phyloP scores from a whole-genome alignment of 2,888 invertebrate genomes.

The Elmis aenea region DNA sequence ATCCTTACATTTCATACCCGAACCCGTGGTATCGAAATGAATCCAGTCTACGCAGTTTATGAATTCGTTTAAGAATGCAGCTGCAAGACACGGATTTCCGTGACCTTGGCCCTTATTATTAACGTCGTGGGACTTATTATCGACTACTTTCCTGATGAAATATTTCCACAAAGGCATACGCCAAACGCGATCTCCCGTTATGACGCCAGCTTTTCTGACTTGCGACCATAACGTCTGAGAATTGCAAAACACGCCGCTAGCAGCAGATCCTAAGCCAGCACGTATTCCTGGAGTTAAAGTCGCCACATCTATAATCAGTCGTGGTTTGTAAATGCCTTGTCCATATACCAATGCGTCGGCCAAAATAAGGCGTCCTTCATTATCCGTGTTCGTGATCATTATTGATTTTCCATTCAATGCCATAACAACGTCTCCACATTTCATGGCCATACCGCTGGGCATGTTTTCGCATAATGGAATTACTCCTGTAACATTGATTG shows the following conservation, averaged over 20 bases:
- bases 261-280: conserved; percentile 51
- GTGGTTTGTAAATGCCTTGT: conserved; percentile 52
- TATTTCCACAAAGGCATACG: conserved; percentile 56
- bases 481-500: conserved; percentile 50
- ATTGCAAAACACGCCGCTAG: conserved; percentile 54
- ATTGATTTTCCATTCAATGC: conserved; percentile 57
- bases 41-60: conserved; percentile 54
- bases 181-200: conserved; percentile 60
- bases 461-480: conserved; percentile 48
- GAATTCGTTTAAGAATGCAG: conserved; percentile 51
- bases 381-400: conserved; percentile 58
- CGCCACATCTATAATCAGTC: conserved; percentile 63
- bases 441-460: conserved; percentile 57
- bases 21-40: conserved; percentile 58
- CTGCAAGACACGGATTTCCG: conserved; percentile 41
- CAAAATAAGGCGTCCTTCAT: conserved; percentile 47
- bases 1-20: conserved; percentile 26
- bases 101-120: conserved; percentile 43
- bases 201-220: conserved; percentile 50
- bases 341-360: conserved; percentile 43
- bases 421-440: conserved; percentile 49
- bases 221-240: conserved; percentile 50
- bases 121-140: conserved; percentile 40
- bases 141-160: conserved; percentile 49
- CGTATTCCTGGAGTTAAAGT: conserved; percentile 59